phyloP scores from a whole-genome alignment of 2,888 invertebrate genomes.

The Tryphoninae sp. region DNA sequence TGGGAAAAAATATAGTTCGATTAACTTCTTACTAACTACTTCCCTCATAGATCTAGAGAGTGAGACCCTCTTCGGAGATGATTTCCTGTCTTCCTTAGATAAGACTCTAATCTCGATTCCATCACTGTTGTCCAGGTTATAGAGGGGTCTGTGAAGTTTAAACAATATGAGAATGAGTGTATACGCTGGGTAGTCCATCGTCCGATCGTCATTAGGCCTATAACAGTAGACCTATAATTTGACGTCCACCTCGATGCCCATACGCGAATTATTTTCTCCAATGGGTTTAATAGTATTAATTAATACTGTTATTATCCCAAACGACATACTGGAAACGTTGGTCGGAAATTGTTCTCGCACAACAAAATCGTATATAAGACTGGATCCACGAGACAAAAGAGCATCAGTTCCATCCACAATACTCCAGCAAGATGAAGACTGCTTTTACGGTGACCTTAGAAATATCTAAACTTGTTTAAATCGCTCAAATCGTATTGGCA shows the following conservation, averaged over 20 bases:
- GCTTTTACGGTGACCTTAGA: slow-evolving; percentile 66
- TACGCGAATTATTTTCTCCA: slow-evolving; percentile 65
- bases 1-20: not conserved
- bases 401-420: slow-evolving; percentile 69
- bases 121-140: slow-evolving; percentile 63
- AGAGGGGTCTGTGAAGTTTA: slow-evolving; percentile 52
- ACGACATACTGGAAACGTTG: slow-evolving; percentile 64
- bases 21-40: slow-evolving; percentile 5
- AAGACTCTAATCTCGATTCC: slow-evolving; percentile 67
- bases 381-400: slow-evolving; percentile 29
- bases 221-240: slow-evolving; percentile 73
- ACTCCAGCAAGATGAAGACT: slow-evolving; percentile 74
- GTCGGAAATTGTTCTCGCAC: slow-evolving; percentile 38
- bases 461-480: slow-evolving; percentile 6
- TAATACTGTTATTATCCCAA: slow-evolving; percentile 70
- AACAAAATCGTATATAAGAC: slow-evolving; percentile 71
- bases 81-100: slow-evolving; percentile 70
- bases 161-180: slow-evolving; percentile 58
- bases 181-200: slow-evolving; percentile 67
- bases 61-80: slow-evolving; percentile 59
- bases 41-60: slow-evolving; percentile 9
- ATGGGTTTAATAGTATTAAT: slow-evolving; percentile 74
- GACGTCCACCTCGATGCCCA: slow-evolving; percentile 54
- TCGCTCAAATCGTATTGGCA: not conserved
- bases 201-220: slow-evolving; percentile 73